phyloP scores from a whole-genome alignment of 2,888 invertebrate species.

The Apamea monoglypha region DNA sequence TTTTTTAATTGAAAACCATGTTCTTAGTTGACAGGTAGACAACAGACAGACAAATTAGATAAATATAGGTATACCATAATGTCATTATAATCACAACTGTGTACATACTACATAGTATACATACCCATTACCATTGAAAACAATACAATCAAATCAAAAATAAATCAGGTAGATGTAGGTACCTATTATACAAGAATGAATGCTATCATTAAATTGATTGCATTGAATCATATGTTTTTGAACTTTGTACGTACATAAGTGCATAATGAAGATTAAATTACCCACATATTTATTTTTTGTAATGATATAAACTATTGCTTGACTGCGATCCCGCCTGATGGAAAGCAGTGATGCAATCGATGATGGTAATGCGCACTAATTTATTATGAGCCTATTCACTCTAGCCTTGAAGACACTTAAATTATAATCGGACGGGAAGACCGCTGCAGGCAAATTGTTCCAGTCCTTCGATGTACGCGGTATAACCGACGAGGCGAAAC shows the following conservation, averaged over 20 bases:
- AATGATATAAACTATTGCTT: too few species aligned
- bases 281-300: too few species aligned
- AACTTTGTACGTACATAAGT: conserved; percentile 26
- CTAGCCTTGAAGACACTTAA: too few species aligned
- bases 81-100: conserved; percentile 7
- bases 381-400: too few species aligned
- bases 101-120: not conserved
- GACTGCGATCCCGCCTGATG: too few species aligned
- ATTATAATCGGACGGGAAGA: too few species aligned
- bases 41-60: not conserved
- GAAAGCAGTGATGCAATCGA: too few species aligned
- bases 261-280: not conserved
- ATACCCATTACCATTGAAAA: conserved; percentile 2
- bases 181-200: not conserved
- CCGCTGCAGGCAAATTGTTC: too few species aligned
- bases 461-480: too few species aligned
- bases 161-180: not conserved
- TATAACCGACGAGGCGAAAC: too few species aligned
- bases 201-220: conserved; percentile 25
- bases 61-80: not conserved
- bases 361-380: too few species aligned
- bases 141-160: conserved; percentile 18
- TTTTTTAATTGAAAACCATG: not conserved
- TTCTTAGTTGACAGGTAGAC: conserved; percentile 11
- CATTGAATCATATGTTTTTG: conserved; percentile 19